Percentiles rank a stretch among this genome's conserved stretches.
phyloP scores from a whole-genome alignment of 2,888 invertebrate species.

The Polylopha cassiicola region DNA sequence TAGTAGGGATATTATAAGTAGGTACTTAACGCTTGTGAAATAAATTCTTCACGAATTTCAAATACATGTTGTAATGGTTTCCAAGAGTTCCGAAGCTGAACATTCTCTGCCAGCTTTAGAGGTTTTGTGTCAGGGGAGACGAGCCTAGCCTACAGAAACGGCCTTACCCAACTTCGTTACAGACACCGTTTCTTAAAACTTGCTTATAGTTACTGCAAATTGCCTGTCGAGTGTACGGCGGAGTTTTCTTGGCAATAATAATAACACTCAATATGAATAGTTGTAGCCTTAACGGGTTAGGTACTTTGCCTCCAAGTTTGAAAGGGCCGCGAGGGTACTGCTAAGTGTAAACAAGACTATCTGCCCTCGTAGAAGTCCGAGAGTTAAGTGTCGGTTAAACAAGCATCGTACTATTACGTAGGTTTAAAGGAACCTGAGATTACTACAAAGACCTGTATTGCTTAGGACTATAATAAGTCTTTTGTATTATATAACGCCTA shows the following conservation, averaged over 20 bases:
- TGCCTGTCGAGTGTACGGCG: constrained; percentile 2
- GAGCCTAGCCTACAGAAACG: constrained; percentile 16
- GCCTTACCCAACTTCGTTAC: constrained; percentile 6
- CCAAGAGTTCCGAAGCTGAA: no score
- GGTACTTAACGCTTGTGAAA: no score
- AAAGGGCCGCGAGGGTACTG: constrained; percentile 18
- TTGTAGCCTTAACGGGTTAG: constrained; percentile 12
- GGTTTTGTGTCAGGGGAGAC: constrained; percentile 10
- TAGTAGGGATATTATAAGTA: no score
- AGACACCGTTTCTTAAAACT: constrained; percentile 20
- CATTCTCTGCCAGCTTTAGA: no score
- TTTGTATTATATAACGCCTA: not conserved
- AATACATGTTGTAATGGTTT: no score
- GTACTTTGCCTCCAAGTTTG: constrained; percentile 10
- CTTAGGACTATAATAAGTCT: no score
- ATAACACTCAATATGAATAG: constrained; percentile 20
- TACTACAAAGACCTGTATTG: no score
- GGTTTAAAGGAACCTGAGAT: no score
- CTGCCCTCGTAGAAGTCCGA: constrained; percentile 2
- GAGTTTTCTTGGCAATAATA: constrained; percentile 16
- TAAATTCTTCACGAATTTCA: no score
- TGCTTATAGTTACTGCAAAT: constrained; percentile 20
- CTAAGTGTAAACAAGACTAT: constrained; percentile 12
- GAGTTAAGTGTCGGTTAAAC: constrained; percentile 13
- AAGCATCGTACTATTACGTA: no score